phyloP scores from a whole-genome alignment of 2,888 invertebrate genomes.

The Himalopsyche kuldschensis region DNA sequence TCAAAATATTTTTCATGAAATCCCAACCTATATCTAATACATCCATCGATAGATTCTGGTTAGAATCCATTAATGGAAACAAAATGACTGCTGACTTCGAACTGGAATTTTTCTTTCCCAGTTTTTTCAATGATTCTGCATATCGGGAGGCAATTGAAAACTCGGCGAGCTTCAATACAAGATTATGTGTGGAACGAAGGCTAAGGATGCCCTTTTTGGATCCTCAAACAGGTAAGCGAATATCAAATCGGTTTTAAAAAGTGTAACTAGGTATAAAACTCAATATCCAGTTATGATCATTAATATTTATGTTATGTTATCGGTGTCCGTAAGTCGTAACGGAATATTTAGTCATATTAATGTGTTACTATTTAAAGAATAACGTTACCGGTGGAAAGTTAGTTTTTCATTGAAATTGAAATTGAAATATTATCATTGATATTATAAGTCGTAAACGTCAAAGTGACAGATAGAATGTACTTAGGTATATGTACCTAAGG shows the following conservation, averaged over 20 bases:
- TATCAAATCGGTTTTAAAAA: background rate
- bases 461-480: too few relatives aligned
- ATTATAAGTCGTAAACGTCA: too few relatives aligned
- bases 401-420: too few relatives aligned
- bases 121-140: conserved; percentile 83
- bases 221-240: conserved; percentile 80
- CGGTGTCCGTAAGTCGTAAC: too few relatives aligned
- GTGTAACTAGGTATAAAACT: too few relatives aligned
- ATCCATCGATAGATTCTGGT: background rate
- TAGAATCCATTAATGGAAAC: background rate
- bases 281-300: too few relatives aligned
- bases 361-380: too few relatives aligned
- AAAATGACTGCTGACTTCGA: background rate
- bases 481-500: too few relatives aligned
- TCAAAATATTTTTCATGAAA: background rate
- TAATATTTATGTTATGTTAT: too few relatives aligned
- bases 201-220: conserved; percentile 94
- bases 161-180: conserved; percentile 88
- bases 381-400: too few relatives aligned
- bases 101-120: conserved; percentile 49
- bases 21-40: background rate
- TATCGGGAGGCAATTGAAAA: conserved; percentile 93
- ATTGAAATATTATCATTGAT: too few relatives aligned
- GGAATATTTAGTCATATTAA: too few relatives aligned
- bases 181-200: conserved; percentile 88